These are phyloP conservation scores for Catocala nupta DNA, from an alignment of 2,888 invertebrate genomes.

Conservation along the genomic window DNA sequence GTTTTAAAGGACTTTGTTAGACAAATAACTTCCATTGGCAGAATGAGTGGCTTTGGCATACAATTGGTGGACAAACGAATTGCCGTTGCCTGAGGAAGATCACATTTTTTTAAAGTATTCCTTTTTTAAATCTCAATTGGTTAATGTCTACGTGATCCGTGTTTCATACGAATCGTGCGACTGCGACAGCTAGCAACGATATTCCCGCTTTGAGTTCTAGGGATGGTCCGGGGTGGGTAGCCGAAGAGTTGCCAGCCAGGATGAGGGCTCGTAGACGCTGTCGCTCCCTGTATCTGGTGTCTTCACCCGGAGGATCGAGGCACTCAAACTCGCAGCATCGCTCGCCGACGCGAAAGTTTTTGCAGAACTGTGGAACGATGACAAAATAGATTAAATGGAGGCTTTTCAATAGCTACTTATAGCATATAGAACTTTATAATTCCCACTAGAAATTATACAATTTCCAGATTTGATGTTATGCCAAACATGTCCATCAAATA, in stretches of 20 bases:
- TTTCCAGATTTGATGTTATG: too few species aligned
- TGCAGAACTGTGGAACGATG: slow-evolving; percentile 90
- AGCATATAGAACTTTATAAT: too few species aligned
- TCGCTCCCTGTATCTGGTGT: slow-evolving; percentile 87
- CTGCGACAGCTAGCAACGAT: slow-evolving; percentile 74
- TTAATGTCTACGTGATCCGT: slow-evolving; percentile 38
- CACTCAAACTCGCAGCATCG: slow-evolving; percentile 97
- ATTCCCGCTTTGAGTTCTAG: slow-evolving; percentile 71
- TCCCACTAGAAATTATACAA: too few species aligned
- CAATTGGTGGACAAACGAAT: slow-evolving; percentile 29
- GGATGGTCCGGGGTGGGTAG: slow-evolving; percentile 69
- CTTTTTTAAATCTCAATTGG: slow-evolving; percentile 32
- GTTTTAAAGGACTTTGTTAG: slow-evolving; percentile 14
- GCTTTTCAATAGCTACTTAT: too few species aligned
- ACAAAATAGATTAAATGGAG: not conserved
- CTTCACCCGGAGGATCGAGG: slow-evolving; percentile 92
- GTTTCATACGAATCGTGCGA: slow-evolving; percentile 79
- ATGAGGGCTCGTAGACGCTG: slow-evolving; percentile 88
- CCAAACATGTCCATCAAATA: too few species aligned
- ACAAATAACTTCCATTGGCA: slow-evolving; percentile 17
- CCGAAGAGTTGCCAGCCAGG: slow-evolving; percentile 87
- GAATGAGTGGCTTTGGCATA: slow-evolving; percentile 40
- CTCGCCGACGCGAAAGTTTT: slow-evolving; percentile 93
- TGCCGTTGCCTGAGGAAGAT: slow-evolving; percentile 25
- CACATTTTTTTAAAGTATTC: slow-evolving; percentile 14